Conservation (phyloP, 1,140 invertebrate species). For the Hycleus phaleratus region DNA sequence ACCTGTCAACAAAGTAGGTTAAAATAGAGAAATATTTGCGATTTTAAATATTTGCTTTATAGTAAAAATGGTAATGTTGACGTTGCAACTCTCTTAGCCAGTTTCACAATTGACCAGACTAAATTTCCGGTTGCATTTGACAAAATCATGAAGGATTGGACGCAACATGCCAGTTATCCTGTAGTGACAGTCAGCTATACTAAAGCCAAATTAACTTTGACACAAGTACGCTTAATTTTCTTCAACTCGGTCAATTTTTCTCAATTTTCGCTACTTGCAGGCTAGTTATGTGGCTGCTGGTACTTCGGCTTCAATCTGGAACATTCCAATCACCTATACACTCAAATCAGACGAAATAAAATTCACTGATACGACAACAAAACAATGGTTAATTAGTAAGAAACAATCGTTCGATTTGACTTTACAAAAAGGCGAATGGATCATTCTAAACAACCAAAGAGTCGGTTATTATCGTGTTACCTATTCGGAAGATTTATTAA, state of each 20-base stretch:
- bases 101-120: neutral
- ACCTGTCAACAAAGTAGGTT: slow-evolving; percentile 45
- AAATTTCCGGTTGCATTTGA: slow-evolving; percentile 33
- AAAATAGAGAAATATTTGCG: neutral
- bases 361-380: too few relatives aligned
- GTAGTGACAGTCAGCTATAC: slow-evolving; percentile 37
- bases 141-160: slow-evolving; percentile 54
- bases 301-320: too few relatives aligned
- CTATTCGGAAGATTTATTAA: slow-evolving; percentile 64
- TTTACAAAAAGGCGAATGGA: slow-evolving; percentile 44
- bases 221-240: slow-evolving; percentile 10
- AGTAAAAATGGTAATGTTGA: slow-evolving; percentile 4
- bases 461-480: slow-evolving; percentile 72
- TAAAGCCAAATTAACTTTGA: slow-evolving; percentile 15
- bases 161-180: slow-evolving; percentile 53
- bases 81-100: slow-evolving; percentile 4
- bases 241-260: too few relatives aligned
- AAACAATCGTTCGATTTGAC: too few relatives aligned
- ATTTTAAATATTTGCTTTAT: neutral
- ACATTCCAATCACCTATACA: too few relatives aligned
- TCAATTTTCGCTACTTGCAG: too few relatives aligned
- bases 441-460: slow-evolving; percentile 45
- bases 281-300: too few relatives aligned
- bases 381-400: too few relatives aligned
- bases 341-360: too few relatives aligned